Evolutionary conservation across 1,140 invertebrate genomes (phyloP), one percentile per base, ranked within the genome.

Genomic region (Zaprionus nigranus): DNA sequence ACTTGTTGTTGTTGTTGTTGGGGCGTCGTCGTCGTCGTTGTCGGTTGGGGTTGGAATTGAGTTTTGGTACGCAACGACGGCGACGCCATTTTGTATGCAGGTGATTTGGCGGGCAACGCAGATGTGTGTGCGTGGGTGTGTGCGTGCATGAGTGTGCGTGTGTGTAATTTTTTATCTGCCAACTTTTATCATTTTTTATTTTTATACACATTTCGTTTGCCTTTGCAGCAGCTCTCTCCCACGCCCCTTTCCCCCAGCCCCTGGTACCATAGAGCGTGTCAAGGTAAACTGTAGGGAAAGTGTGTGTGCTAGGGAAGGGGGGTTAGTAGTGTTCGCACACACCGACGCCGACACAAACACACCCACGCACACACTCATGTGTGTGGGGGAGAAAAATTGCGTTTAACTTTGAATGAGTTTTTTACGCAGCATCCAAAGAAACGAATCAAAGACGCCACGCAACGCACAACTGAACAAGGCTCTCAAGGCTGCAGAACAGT

Each of bases 111-210:
- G 72, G 65, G 74, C 64, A 72, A 51, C 60, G 57, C 73, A 73
- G 77, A 61, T 80, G 69, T 63, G 26, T 46, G 34, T 58, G 67
- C 63, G 66, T 28, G 24, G 36, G 49, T 58, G 57, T 20, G 22
- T 43, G 24, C 36, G 28, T 63, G 66, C 53, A 34, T 34, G 30
- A 34, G 56, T 46, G 67, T 64, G 79, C 79, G 83, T 59, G 78
- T 81, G 78, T 79, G 81, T 85, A 90, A 88, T 88, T 88, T 90
- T 90, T 88, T 90, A 88, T 88, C 84, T 88, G 84, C 78, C 85
- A 88, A 88, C 84, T 88, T 88, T 88, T 88, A 88, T 90, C 78
- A 88, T 88, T 88, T 88, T 88, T 88, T 87, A 86, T 86, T 87
- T 86, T 86, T 75, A 78, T 87, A 77, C 83, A 77, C 79, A 86